Base-by-base conservation (phyloP, 2,888 invertebrate genomes). In the Aspidiotus destructor region DNA sequence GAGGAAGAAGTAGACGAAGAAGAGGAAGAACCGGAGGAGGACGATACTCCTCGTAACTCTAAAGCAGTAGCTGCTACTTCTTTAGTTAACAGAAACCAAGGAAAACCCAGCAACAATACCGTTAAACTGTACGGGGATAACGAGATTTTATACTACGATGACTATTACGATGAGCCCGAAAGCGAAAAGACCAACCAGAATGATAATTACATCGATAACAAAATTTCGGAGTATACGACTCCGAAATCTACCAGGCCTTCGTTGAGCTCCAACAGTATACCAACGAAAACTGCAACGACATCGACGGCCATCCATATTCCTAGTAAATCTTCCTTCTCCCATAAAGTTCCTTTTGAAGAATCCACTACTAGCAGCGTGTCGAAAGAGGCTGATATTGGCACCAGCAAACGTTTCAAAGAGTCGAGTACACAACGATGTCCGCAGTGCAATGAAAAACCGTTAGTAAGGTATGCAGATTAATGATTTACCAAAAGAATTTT, bases 401-500 rank as follows among this genome's bases (percentile, higher is more conserved):
- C 44, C 44, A 67, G 58, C 58, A 67, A 67, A 67, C 67, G 67
- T 58, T 58, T 44, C 67, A 60, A 67, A 67, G 60, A 58, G 11
- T 44, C 67, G 48, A 57, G 42, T 48, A 40, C 60, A 16, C 55
- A 68, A 62, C 55, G 57, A 41, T 62, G 62, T 69, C 69, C 62
- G 70, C 70, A 73, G 70, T 73, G 73, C 73, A 72, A 72, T 70
- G 73, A 73, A 71, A 73, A 73, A 73, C 73, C 72, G 68, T 70
- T 71, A 69, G 65, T 71, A 69, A 73, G 73, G 73, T 73, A 73
- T 70, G 73, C 67, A 70, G 70, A 70, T 70, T 68, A 48, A 58
- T 63, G 28, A 28, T 28, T 28, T 28, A 28, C 28, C 28, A 28
- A 28, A 28, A 28, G 5, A 28, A 28, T 28, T 28, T 28, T 28